phyloP scores from a whole-genome alignment of 2,888 invertebrate genomes.

The Tetranychus piercei region DNA sequence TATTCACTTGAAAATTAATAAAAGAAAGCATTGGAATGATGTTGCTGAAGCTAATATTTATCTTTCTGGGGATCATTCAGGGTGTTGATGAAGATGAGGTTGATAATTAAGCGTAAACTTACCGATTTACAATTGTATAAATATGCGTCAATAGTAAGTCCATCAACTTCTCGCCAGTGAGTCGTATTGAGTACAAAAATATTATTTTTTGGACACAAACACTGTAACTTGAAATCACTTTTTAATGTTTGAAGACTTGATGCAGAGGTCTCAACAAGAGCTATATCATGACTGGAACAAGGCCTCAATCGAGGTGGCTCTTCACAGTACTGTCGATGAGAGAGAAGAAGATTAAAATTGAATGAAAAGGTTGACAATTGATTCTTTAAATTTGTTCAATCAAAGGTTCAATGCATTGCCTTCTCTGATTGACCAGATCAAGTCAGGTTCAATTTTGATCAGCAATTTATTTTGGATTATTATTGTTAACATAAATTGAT shows the following conservation, averaged over 20 bases:
- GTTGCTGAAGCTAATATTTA: background rate
- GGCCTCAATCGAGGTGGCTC: background rate
- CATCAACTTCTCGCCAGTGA: background rate
- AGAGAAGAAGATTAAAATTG: background rate
- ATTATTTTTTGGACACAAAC: conserved; percentile 4
- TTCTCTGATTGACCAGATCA: no score
- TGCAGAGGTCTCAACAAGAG: background rate
- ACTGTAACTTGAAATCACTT: conserved; percentile 28
- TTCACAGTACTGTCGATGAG: background rate
- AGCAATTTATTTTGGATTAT: no score
- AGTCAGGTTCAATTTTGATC: no score
- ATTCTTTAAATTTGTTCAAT: background rate
- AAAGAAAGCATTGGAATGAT: background rate
- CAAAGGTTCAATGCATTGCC: no score
- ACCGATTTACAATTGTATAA: background rate
- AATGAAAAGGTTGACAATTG: background rate
- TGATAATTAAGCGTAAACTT: background rate
- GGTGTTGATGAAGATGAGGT: no score
- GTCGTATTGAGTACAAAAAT: conserved; percentile 3
- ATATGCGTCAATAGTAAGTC: background rate
- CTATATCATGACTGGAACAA: background rate
- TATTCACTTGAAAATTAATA: background rate
- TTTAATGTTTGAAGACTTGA: conserved; percentile 16
- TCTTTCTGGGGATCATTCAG: background rate
- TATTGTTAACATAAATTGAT: no score